Percentiles rank a stretch among this genome's conserved stretches.
These are phyloP conservation scores for Accipiter cooperii DNA, from an alignment of 2,113 vertebrate genomes.

Conservation along the genomic window DNA sequence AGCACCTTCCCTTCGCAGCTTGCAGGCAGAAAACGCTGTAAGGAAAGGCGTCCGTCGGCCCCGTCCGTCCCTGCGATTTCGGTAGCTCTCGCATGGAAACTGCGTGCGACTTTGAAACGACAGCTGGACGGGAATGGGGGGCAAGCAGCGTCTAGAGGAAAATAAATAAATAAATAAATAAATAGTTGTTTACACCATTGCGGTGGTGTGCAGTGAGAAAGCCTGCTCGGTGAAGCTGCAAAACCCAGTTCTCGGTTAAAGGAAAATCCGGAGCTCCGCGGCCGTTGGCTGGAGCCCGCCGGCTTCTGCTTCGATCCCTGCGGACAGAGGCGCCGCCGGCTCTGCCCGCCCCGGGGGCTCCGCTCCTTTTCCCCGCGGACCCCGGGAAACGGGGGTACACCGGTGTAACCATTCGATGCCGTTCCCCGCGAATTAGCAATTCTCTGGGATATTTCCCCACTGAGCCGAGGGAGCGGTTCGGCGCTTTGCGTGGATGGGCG, in stretches of 20 bases:
- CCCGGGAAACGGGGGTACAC: rapidly evolving
- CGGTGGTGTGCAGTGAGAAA: neutral
- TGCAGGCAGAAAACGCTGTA: neutral
- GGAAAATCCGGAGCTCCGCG: rapidly evolving
- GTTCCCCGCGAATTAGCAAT: rapidly evolving
- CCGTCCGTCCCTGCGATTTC: neutral
- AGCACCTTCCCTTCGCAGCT: neutral
- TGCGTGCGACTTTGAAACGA: neutral
- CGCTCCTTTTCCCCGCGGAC: neutral
- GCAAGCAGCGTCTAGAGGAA: too few species aligned
- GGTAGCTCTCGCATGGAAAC: neutral
- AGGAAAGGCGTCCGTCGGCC: neutral
- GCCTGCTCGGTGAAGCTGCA: neutral
- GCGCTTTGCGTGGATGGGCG: rapidly evolving
- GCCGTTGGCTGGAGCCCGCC: neutral
- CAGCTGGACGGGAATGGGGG: neutral
- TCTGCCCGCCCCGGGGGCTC: neutral
- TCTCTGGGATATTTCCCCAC: neutral
- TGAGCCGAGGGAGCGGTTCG: rapidly evolving
- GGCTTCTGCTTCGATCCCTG: neutral
- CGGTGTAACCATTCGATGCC: neutral
- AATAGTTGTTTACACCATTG: neutral
- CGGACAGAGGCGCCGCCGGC: too few species aligned
- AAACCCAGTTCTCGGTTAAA: neutral
- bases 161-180: neutral